Percentiles rank a stretch among this genome's conserved stretches.
phyloP scores from a whole-genome alignment of 2,888 invertebrate genomes.

The Colletes collaris region DNA sequence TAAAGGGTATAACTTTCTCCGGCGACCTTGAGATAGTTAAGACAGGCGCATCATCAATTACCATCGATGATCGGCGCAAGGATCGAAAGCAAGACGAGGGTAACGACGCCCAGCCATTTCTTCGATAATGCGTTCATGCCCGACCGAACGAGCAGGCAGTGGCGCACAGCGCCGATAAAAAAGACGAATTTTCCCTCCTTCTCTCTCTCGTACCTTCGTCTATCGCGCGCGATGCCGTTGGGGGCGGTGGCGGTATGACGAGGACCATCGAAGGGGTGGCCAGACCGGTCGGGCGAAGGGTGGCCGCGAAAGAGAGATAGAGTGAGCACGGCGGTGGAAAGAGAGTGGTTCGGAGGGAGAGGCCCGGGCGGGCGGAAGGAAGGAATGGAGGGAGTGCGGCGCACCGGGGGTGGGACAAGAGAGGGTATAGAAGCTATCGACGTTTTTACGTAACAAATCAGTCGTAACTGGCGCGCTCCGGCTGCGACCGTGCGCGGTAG shows the following conservation, averaged over 20 bases:
- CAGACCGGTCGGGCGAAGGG: constrained; percentile 58
- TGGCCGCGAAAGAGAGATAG: constrained; percentile 49
- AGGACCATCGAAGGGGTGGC: constrained; percentile 71
- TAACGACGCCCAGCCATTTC: constrained; percentile 80
- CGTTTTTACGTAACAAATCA: constrained; percentile 84
- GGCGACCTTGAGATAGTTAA: neutral
- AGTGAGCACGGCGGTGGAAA: constrained; percentile 44
- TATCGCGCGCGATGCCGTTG: constrained; percentile 67
- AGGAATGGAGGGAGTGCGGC: constrained; percentile 58
- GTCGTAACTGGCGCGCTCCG: constrained; percentile 81
- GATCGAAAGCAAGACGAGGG: constrained; percentile 10
- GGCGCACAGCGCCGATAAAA: constrained; percentile 81
- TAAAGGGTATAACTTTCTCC: neutral
- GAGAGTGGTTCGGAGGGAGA: constrained; percentile 42
- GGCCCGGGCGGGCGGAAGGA: constrained; percentile 51
- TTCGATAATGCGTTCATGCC: constrained; percentile 81
- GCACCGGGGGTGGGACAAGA: constrained; percentile 71
- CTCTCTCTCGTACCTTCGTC: constrained; percentile 67
- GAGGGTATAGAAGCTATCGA: constrained; percentile 82
- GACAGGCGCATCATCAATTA: neutral
- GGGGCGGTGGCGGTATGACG: constrained; percentile 72
- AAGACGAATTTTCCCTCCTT: constrained; percentile 72
- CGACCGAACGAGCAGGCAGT: constrained; percentile 78
- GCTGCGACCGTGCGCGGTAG: constrained; percentile 79
- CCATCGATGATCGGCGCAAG: constrained; percentile 1